Conservation (phyloP, 2,888 invertebrate genomes). For the Anoncus sp. region DNA sequence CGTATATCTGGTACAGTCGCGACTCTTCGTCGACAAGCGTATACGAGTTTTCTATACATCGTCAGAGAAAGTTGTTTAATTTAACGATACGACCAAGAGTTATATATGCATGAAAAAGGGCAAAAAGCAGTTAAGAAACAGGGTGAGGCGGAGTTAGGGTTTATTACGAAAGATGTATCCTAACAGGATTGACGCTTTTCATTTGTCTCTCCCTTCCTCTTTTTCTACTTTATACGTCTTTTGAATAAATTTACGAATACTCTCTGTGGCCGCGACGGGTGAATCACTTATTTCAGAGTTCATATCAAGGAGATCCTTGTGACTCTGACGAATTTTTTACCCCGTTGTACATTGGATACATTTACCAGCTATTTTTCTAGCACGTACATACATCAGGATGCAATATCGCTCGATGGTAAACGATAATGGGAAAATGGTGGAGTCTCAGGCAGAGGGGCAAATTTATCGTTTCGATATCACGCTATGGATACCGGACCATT, state of each 20-base stretch:
- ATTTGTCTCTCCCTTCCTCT: background rate
- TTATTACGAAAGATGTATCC: constrained; percentile 19
- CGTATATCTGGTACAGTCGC: constrained; percentile 2
- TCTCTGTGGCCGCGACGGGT: background rate
- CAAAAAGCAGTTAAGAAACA: constrained; percentile 24
- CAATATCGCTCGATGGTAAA: constrained; percentile 21
- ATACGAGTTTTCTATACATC: background rate
- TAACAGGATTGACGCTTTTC: constrained; percentile 22
- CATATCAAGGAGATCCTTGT: background rate
- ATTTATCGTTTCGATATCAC: constrained; percentile 39
- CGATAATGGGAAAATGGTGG: constrained; percentile 20
- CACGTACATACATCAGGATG: background rate
- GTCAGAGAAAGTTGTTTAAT: constrained; percentile 39
- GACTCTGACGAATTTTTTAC: constrained; percentile 15
- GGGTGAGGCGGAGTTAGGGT: background rate
- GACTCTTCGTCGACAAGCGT: background rate
- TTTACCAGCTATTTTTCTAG: background rate
- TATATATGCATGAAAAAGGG: constrained; percentile 1
- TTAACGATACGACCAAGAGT: constrained; percentile 23
- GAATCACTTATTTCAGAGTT: too few relatives aligned
- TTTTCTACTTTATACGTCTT: background rate
- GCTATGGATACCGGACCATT: constrained; percentile 4
- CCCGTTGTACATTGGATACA: constrained; percentile 3
- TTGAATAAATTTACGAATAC: background rate
- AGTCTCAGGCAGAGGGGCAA: background rate